Percentiles rank a stretch among this genome's conserved stretches.
These are phyloP conservation scores for Aselliscus stoliczkanus DNA, from an alignment of 2,797 vertebrate species.

Conservation along the genomic window DNA sequence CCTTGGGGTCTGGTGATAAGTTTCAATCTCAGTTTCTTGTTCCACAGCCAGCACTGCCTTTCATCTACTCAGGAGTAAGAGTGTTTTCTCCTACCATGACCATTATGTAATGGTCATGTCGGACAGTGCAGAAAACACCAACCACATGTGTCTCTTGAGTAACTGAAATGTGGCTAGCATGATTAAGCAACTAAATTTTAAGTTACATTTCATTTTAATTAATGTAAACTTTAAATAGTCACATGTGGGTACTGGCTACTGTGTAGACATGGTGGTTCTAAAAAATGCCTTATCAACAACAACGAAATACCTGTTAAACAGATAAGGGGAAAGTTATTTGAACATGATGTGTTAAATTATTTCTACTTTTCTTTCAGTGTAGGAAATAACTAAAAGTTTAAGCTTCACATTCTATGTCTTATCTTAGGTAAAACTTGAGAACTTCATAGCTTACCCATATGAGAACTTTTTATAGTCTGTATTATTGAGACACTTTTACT, in stretches of 20 bases:
- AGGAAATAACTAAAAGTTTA: background rate
- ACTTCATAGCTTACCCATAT: background rate
- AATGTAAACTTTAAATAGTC: background rate
- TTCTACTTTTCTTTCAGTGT: background rate
- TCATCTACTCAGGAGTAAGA: background rate
- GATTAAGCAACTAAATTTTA: background rate
- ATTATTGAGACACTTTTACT: background rate
- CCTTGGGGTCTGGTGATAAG: no score
- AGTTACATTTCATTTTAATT: background rate
- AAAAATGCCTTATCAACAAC: background rate
- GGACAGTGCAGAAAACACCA: background rate
- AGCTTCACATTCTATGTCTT: background rate
- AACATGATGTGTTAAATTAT: background rate
- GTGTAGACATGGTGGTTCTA: background rate
- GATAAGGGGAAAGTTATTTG: background rate
- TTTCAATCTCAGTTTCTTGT: no score
- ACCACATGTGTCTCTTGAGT: background rate
- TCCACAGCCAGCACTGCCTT: no score
- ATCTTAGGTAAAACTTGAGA: background rate
- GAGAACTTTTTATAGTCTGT: background rate
- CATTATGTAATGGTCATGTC: background rate
- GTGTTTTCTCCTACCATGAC: background rate
- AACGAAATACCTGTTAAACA: background rate
- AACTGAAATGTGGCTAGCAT: background rate
- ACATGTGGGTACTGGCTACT: background rate